A percentile compares a stretch with the other conserved stretches of the same genome.
These are phyloP conservation scores for Hyles euphorbiae DNA, from an alignment of 1,140 invertebrate species.

Conservation along the genomic window DNA sequence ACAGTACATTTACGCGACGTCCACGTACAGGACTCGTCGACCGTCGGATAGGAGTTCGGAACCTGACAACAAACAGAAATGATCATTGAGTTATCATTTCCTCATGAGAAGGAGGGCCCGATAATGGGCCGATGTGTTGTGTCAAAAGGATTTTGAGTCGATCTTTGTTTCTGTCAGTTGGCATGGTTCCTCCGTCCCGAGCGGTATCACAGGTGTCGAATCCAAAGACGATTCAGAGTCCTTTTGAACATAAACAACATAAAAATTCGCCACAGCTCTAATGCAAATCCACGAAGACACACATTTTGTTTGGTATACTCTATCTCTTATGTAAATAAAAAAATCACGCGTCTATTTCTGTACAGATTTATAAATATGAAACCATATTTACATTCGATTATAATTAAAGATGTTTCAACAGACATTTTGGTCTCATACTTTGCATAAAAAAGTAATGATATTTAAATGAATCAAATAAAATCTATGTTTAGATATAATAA, in stretches of 20 bases:
- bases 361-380: too few relatives aligned
- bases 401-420: too few relatives aligned
- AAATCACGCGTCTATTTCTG: too few relatives aligned
- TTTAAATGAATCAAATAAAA: too few relatives aligned
- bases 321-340: too few relatives aligned
- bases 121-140: constrained; percentile 24
- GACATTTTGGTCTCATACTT: too few relatives aligned
- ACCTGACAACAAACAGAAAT: constrained; percentile 78
- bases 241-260: constrained; percentile 60
- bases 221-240: constrained; percentile 74
- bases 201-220: constrained; percentile 33
- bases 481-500: too few relatives aligned
- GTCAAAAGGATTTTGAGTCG: constrained; percentile 75
- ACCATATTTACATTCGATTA: too few relatives aligned
- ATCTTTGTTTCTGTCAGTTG: constrained; percentile 74
- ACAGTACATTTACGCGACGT: constrained; percentile 48
- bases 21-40: constrained; percentile 35
- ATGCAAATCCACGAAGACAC: too few relatives aligned
- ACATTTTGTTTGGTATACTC: too few relatives aligned
- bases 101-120: constrained; percentile 15
- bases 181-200: constrained; percentile 69
- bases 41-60: constrained; percentile 71
- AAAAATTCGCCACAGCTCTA: too few relatives aligned
- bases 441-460: too few relatives aligned
- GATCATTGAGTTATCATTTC: constrained; percentile 73